phyloP scores from a whole-genome alignment of 2,888 invertebrate species.

The Lagria hirta region DNA sequence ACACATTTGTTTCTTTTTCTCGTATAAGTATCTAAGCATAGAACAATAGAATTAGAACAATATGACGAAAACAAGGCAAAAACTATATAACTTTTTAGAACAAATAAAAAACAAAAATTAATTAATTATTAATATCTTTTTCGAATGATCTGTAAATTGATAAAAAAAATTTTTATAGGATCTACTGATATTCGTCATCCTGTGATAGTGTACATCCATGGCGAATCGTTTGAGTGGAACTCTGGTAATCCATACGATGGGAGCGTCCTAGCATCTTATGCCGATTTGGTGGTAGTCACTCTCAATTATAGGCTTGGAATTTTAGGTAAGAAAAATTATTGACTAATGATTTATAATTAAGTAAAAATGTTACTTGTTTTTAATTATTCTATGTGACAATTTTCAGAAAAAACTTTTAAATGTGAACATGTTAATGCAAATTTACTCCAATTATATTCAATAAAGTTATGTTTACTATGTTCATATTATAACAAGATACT shows the following conservation, averaged over 20 bases:
- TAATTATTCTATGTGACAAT: not conserved
- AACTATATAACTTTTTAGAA: no score
- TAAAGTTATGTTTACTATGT: no score
- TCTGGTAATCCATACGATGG: constrained; percentile 97
- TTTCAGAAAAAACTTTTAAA: no score
- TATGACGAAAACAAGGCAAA: no score
- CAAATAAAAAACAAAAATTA: no score
- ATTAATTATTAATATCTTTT: not conserved
- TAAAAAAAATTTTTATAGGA: constrained; percentile 54
- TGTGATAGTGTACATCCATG: constrained; percentile 82
- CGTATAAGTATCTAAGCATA: no score
- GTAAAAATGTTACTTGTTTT: not conserved
- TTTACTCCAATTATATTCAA: no score
- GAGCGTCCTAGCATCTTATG: constrained; percentile 89
- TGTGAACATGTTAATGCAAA: no score
- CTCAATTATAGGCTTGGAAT: constrained; percentile 95
- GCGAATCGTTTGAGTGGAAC: constrained; percentile 92
- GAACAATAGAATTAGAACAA: no score
- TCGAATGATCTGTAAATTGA: no score
- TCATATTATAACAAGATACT: no score
- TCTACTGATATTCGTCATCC: constrained; percentile 63
- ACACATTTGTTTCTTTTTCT: no score
- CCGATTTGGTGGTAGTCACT: constrained; percentile 90
- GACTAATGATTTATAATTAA: not conserved
- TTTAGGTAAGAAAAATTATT: constrained; percentile 62